phyloP scores from a whole-genome alignment of 2,797 vertebrate species.

The Falco biarmicus region DNA sequence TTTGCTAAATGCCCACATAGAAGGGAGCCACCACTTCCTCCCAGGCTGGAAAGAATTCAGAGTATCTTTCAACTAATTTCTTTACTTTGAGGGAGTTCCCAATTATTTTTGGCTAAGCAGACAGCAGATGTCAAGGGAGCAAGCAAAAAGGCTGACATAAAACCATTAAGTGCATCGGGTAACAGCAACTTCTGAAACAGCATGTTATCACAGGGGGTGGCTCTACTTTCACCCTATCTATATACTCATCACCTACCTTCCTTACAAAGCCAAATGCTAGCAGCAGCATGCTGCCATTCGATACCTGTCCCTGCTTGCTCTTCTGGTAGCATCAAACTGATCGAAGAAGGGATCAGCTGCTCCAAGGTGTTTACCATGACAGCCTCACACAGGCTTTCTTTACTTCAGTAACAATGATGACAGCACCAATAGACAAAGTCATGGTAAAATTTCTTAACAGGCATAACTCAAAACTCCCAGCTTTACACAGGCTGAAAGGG shows the following conservation, averaged over 20 bases:
- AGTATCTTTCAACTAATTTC: neutral
- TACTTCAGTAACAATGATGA: neutral
- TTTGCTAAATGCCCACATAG: neutral
- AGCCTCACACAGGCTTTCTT: neutral
- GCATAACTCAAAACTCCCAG: neutral
- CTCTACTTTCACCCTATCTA: neutral
- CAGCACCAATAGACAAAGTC: neutral
- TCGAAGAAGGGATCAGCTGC: neutral
- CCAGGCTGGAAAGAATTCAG: neutral
- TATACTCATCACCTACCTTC: neutral
- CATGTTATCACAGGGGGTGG: neutral
- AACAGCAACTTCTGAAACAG: neutral
- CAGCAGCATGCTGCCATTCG: neutral
- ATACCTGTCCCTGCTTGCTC: neutral
- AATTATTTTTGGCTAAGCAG: constrained; percentile 48
- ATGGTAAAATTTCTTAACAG: neutral
- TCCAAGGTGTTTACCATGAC: neutral
- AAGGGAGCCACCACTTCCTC: neutral
- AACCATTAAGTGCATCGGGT: neutral
- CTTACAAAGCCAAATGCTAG: accelerated
- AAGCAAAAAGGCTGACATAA: neutral
- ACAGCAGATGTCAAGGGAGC: neutral
- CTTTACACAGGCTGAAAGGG: neutral
- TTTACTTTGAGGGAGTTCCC: constrained; percentile 62
- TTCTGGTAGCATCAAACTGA: neutral